Evolutionary conservation across 2,113 vertebrate species (phyloP).

Genomic region (Thamnophis sirtalis): DNA sequence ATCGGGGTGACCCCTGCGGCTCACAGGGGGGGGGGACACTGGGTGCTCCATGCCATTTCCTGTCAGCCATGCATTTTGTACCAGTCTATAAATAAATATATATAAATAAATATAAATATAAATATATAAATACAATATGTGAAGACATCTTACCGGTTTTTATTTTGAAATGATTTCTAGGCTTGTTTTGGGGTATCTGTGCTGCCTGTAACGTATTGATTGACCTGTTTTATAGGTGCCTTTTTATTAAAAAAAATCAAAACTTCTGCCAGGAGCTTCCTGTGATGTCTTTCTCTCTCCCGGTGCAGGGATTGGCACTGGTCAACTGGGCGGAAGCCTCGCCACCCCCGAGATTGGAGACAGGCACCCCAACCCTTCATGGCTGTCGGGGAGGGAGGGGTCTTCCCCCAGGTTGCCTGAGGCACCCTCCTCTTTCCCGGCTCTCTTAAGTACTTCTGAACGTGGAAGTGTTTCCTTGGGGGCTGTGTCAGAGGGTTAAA

Average conservation of each 20-base stretch:
- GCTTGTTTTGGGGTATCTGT: slow-evolving; percentile 81
- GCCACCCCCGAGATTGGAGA: not conserved
- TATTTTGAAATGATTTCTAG: slow-evolving; percentile 82
- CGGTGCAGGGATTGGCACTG: not conserved
- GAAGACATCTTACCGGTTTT: slow-evolving; percentile 79
- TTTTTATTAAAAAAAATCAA: slow-evolving; percentile 80
- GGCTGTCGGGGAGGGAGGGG: too few species aligned
- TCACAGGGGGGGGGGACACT: not conserved
- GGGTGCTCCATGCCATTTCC: slow-evolving; percentile 17
- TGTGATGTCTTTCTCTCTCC: not conserved
- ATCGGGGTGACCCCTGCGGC: slow-evolving; percentile 11
- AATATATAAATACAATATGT: slow-evolving; percentile 82
- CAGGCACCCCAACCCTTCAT: not conserved
- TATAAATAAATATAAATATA: slow-evolving; percentile 77
- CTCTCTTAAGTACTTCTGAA: not conserved
- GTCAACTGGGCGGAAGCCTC: not conserved
- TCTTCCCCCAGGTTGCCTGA: not conserved
- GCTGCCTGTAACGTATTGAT: slow-evolving; percentile 82
- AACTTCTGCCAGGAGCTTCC: slow-evolving; percentile 41
- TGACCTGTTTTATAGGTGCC: slow-evolving; percentile 85
- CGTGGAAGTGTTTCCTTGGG: not conserved
- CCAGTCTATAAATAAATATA: slow-evolving; percentile 81
- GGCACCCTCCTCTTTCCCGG: not conserved
- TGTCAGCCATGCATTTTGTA: slow-evolving; percentile 75
- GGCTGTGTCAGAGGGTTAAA: not conserved